phyloP scores from a whole-genome alignment of 2,113 vertebrate genomes.

The Nannobrachium achirus region DNA sequence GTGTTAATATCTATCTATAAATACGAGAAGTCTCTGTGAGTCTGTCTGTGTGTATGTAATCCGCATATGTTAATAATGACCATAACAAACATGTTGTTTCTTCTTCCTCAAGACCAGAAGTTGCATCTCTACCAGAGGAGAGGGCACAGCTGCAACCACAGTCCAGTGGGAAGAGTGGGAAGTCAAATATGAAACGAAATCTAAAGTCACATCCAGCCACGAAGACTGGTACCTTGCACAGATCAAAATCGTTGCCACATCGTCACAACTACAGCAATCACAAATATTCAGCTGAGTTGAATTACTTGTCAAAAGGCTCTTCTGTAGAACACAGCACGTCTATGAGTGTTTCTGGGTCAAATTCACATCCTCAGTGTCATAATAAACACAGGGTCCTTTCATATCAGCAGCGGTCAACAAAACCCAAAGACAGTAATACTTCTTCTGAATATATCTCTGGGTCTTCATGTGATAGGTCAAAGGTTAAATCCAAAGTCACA shows the following conservation, averaged over 20 bases:
- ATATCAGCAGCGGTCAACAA: neutral
- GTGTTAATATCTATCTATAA: too few relatives aligned
- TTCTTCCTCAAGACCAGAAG: slow-evolving; percentile 43
- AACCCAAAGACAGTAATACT: neutral
- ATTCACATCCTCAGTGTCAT: slow-evolving; percentile 13
- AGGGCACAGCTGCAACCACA: slow-evolving; percentile 2
- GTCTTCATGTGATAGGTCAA: neutral
- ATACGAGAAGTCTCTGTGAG: too few relatives aligned
- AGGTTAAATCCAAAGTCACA: slow-evolving; percentile 48
- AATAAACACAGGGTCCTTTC: slow-evolving; percentile 14
- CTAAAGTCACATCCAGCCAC: slow-evolving; percentile 6
- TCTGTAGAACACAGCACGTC: neutral
- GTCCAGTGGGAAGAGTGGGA: slow-evolving; percentile 4
- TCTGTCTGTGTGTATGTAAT: too few relatives aligned
- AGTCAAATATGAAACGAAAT: slow-evolving; percentile 1
- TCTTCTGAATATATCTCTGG: neutral
- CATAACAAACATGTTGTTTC: neutral
- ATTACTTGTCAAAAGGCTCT: slow-evolving; percentile 2
- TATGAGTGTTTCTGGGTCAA: neutral
- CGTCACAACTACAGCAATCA: neutral
- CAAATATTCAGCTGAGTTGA: neutral
- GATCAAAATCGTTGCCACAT: slow-evolving; percentile 17
- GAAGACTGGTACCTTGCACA: neutral
- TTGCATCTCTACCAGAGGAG: slow-evolving; percentile 20
- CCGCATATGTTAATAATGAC: too few relatives aligned